Evolutionary conservation across 2,797 vertebrate species (phyloP).

Genomic region (Mormyrops attenuatus): DNA sequence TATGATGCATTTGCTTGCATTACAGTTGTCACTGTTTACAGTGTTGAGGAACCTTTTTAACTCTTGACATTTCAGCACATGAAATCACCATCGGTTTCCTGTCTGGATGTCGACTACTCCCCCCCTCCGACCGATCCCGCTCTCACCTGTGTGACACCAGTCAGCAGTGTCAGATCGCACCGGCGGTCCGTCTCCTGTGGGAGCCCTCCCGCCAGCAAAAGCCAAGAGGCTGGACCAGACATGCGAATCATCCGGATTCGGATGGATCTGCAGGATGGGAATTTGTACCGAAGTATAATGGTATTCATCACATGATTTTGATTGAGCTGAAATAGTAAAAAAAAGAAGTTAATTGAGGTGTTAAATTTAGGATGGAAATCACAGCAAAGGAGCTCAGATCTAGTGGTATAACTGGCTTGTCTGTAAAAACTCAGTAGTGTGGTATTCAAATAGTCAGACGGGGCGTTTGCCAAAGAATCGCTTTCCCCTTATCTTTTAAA

Average conservation of each 20-base stretch:
- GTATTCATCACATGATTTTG: constrained; percentile 42
- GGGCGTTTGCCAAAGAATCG: background rate
- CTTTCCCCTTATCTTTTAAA: background rate
- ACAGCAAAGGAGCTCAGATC: background rate
- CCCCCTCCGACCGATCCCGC: constrained; percentile 55
- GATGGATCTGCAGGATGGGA: constrained; percentile 80
- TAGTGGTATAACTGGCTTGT: background rate
- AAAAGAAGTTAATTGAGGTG: background rate
- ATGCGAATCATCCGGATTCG: constrained; percentile 79
- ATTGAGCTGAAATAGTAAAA: background rate
- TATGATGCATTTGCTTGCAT: background rate
- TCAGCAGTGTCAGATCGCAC: constrained; percentile 65
- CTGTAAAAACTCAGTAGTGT: background rate
- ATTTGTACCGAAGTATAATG: constrained; percentile 85
- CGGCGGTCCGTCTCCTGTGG: constrained; percentile 72
- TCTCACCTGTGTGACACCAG: constrained; percentile 51
- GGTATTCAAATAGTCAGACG: background rate
- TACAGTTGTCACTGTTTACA: background rate
- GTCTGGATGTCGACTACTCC: constrained; percentile 72
- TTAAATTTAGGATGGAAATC: background rate
- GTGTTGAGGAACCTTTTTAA: background rate
- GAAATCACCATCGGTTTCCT: constrained; percentile 80
- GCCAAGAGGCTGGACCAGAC: constrained; percentile 63
- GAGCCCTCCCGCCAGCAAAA: constrained; percentile 51
- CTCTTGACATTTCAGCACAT: constrained; percentile 61